phyloP scores from a whole-genome alignment of 1,140 invertebrate species.

The Drosophila dunni region DNA sequence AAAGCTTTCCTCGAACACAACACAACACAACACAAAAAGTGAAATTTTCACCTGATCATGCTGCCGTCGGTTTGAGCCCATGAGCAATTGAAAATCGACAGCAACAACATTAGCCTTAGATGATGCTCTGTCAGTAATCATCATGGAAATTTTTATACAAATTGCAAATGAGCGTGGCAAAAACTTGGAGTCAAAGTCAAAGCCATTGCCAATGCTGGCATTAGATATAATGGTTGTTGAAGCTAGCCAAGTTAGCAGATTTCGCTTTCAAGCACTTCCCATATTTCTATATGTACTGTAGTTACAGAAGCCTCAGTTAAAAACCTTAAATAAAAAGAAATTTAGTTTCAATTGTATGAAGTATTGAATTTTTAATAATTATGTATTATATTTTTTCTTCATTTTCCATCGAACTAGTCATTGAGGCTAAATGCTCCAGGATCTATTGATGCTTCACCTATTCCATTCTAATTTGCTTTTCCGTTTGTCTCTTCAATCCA shows the following conservation, averaged over 20 bases:
- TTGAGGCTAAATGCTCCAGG: not conserved
- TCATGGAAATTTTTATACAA: constrained; percentile 64
- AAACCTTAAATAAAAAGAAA: not conserved
- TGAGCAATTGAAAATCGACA: constrained; percentile 13
- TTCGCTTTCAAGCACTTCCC: constrained; percentile 15
- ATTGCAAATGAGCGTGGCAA: constrained; percentile 62
- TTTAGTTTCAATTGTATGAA: not conserved
- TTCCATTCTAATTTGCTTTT: constrained; percentile 26
- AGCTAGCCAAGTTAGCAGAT: constrained; percentile 11
- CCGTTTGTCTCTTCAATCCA: constrained; percentile 46
- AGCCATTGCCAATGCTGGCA: constrained; percentile 24
- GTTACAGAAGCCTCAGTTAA: not conserved
- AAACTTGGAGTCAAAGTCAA: constrained; percentile 45
- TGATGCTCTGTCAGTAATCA: constrained; percentile 51
- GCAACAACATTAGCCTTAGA: constrained; percentile 27
- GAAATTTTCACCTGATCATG: constrained; percentile 63
- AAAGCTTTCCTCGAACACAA: constrained; percentile 4
- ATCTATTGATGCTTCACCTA: constrained; percentile 16
- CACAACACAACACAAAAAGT: constrained; percentile 68
- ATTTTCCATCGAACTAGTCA: not conserved
- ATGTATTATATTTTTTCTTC: not conserved
- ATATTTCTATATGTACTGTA: not conserved
- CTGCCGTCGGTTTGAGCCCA: constrained; percentile 23
- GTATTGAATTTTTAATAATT: not conserved
- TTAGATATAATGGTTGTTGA: not conserved